Evolutionary conservation across 2,888 invertebrate genomes (phyloP), one percentile per base, ranked within the genome.

Genomic region (Chaitophorus viminalis): DNA sequence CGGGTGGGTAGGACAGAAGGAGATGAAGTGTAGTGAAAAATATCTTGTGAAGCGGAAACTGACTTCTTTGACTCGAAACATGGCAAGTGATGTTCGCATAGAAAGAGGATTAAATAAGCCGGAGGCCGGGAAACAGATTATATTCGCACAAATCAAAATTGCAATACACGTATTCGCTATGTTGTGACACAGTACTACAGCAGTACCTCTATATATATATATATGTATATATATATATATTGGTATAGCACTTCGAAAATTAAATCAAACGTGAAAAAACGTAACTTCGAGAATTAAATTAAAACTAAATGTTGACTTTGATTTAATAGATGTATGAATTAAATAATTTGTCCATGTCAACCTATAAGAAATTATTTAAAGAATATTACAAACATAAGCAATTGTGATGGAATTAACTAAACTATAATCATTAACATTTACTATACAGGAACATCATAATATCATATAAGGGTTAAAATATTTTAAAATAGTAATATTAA

Each of bases 41-140:
- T 46, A 46, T 46, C 68, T 68, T 25, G 46, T 68, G 81, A 81
- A 39, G 68, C 81, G 68, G 68, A 81, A 81, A 81, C 81, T 18
- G 29, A 68, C 60, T 65, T 39, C 65, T 79, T 65, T n/a, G 18
- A 8, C 9, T 36, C 39, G 39, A 79, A 18, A 36, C 25, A 31
- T 21, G 14, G 46, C 11, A 21, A 31, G 14, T 54, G 52, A 31
- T 54, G 31, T 18, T 9, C 21, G 31, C 25, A 60, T 54, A 21
- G 25, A 31, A 77, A 77, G 25, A 77, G 25, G 4, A 77, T 54
- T 31, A 4, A 31, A 78, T 25, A 78, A 25, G 25, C 33, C 6
- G 78, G 33, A 33, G 31, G 33, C 25, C 25, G 14, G 33, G 54
- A 78, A 78, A 78, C 52, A 14, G 33, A 78, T 78, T 54, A 54